Conservation (phyloP, 2,797 vertebrate genomes). For the Pseudomugil tenellus region DNA sequence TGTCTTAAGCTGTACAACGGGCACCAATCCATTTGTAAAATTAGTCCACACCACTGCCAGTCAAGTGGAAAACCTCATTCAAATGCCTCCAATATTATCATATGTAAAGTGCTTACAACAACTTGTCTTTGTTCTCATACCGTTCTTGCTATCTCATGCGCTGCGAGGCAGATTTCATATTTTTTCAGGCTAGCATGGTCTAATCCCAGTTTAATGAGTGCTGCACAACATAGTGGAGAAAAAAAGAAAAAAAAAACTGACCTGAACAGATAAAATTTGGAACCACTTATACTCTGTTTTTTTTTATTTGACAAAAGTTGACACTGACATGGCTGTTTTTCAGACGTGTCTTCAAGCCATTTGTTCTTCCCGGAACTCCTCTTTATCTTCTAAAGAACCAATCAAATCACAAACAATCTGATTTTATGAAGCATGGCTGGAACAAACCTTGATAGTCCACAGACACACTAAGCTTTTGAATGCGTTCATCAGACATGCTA, state of each 20-base stretch:
- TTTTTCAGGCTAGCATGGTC: slow-evolving; percentile 32
- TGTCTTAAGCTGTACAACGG: slow-evolving; percentile 81
- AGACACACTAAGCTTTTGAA: slow-evolving; percentile 28
- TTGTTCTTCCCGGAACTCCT: slow-evolving; percentile 18
- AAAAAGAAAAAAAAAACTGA: background rate
- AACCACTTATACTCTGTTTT: slow-evolving; percentile 6
- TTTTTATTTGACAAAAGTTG: slow-evolving; percentile 36
- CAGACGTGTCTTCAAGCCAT: slow-evolving; percentile 10
- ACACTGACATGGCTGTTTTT: slow-evolving; percentile 17
- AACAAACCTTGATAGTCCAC: slow-evolving; percentile 31
- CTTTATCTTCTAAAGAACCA: slow-evolving; percentile 35
- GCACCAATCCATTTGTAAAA: slow-evolving; percentile 83
- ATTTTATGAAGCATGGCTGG: slow-evolving; percentile 30
- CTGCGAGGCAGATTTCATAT: slow-evolving; percentile 32
- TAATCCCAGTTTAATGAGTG: slow-evolving; percentile 21
- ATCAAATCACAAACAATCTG: slow-evolving; percentile 35
- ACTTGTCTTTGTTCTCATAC: slow-evolving; percentile 62
- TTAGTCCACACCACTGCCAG: slow-evolving; percentile 77
- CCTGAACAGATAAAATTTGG: slow-evolving; percentile 29
- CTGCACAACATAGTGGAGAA: slow-evolving; percentile 4
- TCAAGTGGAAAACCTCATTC: slow-evolving; percentile 79
- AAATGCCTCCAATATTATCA: slow-evolving; percentile 77
- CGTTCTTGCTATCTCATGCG: slow-evolving; percentile 31
- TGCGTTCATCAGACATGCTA: slow-evolving; percentile 35
- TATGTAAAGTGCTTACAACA: slow-evolving; percentile 82